Conservation (phyloP, 2,113 vertebrate genomes). For the Gadus chalcogrammus region DNA sequence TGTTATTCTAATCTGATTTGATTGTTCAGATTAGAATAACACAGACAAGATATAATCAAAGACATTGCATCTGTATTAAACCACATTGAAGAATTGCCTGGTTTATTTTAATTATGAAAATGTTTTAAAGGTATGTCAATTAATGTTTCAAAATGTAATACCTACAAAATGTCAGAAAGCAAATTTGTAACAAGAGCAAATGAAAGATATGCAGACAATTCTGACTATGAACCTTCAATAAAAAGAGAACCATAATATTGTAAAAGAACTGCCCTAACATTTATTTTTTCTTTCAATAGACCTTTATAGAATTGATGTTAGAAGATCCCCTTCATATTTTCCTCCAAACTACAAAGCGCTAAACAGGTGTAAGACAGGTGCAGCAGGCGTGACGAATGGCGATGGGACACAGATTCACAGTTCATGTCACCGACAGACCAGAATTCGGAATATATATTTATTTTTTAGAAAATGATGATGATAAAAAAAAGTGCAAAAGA, state of each 20-base stretch:
- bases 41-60: slow-evolving; percentile 29
- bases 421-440: slow-evolving; percentile 50
- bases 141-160: no score
- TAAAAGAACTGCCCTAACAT: no score
- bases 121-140: no score
- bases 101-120: no score
- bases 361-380: slow-evolving; percentile 27
- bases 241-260: no score
- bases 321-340: slow-evolving; percentile 3
- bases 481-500: slow-evolving; percentile 2
- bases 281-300: no score
- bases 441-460: slow-evolving; percentile 33
- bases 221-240: no score
- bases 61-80: no score
- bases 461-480: neutral
- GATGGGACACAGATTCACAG: slow-evolving; percentile 65
- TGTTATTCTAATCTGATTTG: slow-evolving; percentile 31
- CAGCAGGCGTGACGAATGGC: slow-evolving; percentile 41
- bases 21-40: slow-evolving; percentile 41
- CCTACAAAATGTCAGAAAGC: no score
- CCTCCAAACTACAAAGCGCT: slow-evolving; percentile 12
- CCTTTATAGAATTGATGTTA: neutral
- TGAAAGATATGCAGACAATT: no score
- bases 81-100: no score
- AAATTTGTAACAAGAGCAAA: no score